Evolutionary conservation across 2,113 vertebrate species (phyloP), one percentile per base, ranked within the genome.

Genomic region (Malurus elegans): DNA sequence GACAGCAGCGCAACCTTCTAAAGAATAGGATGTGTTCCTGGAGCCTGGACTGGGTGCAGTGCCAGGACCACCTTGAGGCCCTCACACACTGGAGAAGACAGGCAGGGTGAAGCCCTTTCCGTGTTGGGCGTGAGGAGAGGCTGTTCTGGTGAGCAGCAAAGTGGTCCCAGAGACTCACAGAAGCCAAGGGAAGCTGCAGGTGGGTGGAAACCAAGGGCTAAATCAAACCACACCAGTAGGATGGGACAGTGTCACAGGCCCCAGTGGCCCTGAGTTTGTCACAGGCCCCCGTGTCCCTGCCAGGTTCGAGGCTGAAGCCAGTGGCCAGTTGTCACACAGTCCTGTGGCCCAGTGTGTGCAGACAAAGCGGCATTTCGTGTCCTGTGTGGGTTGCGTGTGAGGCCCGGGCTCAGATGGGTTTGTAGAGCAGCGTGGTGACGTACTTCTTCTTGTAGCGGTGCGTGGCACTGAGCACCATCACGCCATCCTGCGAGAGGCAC

Each of bases 361-460:
- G 79, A 96, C 91, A 90, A 97, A 95, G 94, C 69, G 28, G 96
- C 24, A 4, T 70, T 95, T 84, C 3, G 58, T 95, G 90, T 93
- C 93, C 94, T 93, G 65, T 19, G 40, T 31, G 65, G 83, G 31
- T 86, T 67, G 76, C 0, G 12, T 23, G 64, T 4, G 62, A 51
- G 57, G 61, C 57, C 64, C 82, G 6, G 0, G 62, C 81, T 98
- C 97, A 98, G 81, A 98, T 97, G 94, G 97, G 97, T 56, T 97
- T 98, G 92, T 98, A 98, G 7, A 98, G 97, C 94, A 99, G 97
- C 5, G 99, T 99, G 85, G 99, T 99, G 94, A 99, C 99, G 4
- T 99, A 99, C 92, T 99, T 99, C 98, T 99, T 99, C 98, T 99
- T 99, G 97, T 99, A 99, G 88, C 99, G 99, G 85, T 99, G 99